These are phyloP conservation scores for Brachyhypopomus gauderio DNA, from an alignment of 2,113 vertebrate species.

Conservation along the genomic window DNA sequence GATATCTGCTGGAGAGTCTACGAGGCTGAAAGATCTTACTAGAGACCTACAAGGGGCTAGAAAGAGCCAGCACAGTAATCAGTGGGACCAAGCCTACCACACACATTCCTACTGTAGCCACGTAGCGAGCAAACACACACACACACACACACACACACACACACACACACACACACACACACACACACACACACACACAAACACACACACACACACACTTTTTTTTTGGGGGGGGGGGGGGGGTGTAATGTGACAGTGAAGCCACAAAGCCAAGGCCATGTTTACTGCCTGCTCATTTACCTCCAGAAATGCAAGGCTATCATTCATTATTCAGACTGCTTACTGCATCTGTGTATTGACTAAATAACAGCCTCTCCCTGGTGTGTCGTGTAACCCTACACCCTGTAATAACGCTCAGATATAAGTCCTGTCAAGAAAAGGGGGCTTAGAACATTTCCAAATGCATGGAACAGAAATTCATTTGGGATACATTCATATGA, in stretches of 20 bases:
- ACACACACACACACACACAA: constrained; percentile 9
- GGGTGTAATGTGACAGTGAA: background rate
- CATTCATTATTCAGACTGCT: constrained; percentile 63
- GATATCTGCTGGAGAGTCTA: constrained; percentile 32
- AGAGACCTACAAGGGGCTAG: background rate
- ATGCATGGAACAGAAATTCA: background rate
- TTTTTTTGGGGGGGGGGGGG: no score
- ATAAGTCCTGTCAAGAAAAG: background rate
- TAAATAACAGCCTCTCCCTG: constrained; percentile 19
- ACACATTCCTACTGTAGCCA: constrained; percentile 32
- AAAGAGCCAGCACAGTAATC: background rate
- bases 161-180: background rate
- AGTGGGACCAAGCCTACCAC: constrained; percentile 13
- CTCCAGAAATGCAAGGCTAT: constrained; percentile 56
- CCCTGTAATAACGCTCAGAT: constrained; percentile 34
- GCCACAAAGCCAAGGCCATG: constrained; percentile 34
- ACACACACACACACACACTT: constrained; percentile 6
- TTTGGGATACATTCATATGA: background rate
- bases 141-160: constrained; percentile 18
- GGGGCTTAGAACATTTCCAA: background rate
- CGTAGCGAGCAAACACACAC: constrained; percentile 25
- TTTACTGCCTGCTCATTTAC: constrained; percentile 55
- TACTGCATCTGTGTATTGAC: constrained; percentile 31
- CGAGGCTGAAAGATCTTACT: background rate
- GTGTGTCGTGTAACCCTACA: constrained; percentile 39